Conservation (phyloP, 2,113 vertebrate species). For the Cyanoderma ruficeps region DNA sequence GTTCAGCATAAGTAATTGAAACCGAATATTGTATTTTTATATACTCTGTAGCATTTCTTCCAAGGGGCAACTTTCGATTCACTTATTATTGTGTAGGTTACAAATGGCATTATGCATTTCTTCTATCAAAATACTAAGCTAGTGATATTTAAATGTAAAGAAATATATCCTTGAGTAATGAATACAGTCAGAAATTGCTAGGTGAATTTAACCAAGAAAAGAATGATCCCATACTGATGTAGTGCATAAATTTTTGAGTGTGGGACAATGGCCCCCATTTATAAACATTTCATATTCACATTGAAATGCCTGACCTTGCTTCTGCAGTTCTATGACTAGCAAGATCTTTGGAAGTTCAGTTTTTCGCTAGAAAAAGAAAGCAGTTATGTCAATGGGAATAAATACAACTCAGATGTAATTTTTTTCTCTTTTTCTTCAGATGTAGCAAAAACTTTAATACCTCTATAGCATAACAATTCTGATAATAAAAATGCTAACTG, state of each 20-base stretch:
- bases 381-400: background rate
- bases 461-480: background rate
- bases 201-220: slow-evolving; percentile 44
- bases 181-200: slow-evolving; percentile 64
- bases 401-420: background rate
- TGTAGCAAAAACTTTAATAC: background rate
- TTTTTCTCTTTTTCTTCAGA: slow-evolving; percentile 1
- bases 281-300: slow-evolving; percentile 60
- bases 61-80: background rate
- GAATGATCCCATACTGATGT: background rate
- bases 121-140: slow-evolving; percentile 62
- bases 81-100: background rate
- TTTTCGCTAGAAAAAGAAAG: slow-evolving; percentile 2
- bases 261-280: slow-evolving; percentile 38
- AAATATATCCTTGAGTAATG: slow-evolving; percentile 61
- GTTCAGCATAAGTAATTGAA: slow-evolving; percentile 26
- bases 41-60: background rate
- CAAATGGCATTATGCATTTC: slow-evolving; percentile 55
- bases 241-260: slow-evolving; percentile 44
- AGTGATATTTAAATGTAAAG: slow-evolving; percentile 64
- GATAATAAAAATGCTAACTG: background rate
- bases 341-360: slow-evolving; percentile 23
- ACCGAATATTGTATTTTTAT: background rate
- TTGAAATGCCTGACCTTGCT: slow-evolving; percentile 63
- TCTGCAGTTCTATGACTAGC: slow-evolving; percentile 65